Conservation (phyloP, 2,797 vertebrate species). For the Urosaurus nigricauda region DNA sequence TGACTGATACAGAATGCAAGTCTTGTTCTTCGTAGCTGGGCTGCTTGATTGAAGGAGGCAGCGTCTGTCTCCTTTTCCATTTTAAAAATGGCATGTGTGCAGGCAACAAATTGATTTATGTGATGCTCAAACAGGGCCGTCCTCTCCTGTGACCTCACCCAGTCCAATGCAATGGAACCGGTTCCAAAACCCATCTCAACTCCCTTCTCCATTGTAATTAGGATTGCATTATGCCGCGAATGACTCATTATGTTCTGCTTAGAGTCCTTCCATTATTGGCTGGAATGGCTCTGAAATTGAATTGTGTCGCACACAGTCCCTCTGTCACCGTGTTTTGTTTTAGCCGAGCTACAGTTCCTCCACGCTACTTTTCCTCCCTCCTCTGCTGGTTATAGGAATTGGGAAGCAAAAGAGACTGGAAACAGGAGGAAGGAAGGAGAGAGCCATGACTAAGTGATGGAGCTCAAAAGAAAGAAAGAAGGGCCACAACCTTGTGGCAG, state of each 20-base stretch:
- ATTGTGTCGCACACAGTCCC: conserved; percentile 59
- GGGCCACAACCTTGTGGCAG: no score
- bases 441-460: not conserved
- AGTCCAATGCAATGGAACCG: conserved; percentile 32
- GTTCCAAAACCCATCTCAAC: conserved; percentile 53
- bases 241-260: conserved; percentile 73
- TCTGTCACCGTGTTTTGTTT: not conserved
- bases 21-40: no score
- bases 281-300: conserved; percentile 70
- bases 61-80: not conserved
- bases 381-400: not conserved
- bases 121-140: not conserved
- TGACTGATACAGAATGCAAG: no score
- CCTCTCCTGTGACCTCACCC: not conserved
- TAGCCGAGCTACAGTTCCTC: not conserved
- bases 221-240: conserved; percentile 68
- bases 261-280: conserved; percentile 71
- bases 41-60: not conserved
- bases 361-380: not conserved
- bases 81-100: not conserved
- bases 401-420: not conserved
- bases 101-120: not conserved
- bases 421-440: no score
- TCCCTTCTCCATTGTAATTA: conserved; percentile 65
- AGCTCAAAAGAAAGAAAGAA: not conserved